A percentile compares a stretch with the other conserved stretches of the same genome.
These are phyloP conservation scores for Melanotaenia duboulayi DNA, from an alignment of 2,113 vertebrate species.

Conservation along the genomic window DNA sequence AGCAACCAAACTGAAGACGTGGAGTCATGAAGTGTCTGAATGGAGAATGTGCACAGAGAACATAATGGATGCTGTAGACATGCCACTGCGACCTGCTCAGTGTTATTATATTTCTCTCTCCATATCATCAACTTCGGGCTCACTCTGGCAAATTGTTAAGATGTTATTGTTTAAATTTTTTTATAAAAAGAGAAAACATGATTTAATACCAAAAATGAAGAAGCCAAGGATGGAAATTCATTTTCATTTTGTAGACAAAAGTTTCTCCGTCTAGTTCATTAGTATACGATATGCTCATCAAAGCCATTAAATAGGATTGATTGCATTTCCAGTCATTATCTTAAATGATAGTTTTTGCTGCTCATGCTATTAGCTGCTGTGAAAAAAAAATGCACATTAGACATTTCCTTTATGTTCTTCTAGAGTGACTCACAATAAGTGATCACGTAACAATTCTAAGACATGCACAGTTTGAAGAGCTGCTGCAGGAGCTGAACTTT, in stretches of 20 bases:
- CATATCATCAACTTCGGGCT: conserved; percentile 37
- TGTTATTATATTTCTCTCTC: conserved; percentile 12
- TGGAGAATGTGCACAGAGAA: conserved; percentile 37
- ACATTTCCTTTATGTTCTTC: conserved; percentile 54
- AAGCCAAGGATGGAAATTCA: conserved; percentile 18
- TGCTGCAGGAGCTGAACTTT: conserved; percentile 50
- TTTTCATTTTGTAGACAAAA: conserved; percentile 36
- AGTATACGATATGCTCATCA: conserved; percentile 51
- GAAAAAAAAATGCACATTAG: conserved; percentile 49
- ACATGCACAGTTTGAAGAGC: conserved; percentile 22
- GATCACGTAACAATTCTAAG: conserved; percentile 15
- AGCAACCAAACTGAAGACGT: conserved; percentile 46
- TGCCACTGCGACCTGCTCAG: conserved; percentile 24
- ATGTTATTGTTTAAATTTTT: background rate
- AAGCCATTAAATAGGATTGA: conserved; percentile 64
- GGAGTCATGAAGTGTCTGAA: conserved; percentile 59
- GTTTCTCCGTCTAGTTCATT: conserved; percentile 47
- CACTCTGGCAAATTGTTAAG: conserved; percentile 23
- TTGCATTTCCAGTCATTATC: conserved; percentile 62
- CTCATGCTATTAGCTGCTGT: conserved; percentile 52
- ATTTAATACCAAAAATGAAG: background rate
- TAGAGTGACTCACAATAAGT: conserved; percentile 28
- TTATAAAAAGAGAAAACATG: background rate
- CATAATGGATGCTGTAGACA: conserved; percentile 49
- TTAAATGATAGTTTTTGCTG: conserved; percentile 58